These are phyloP conservation scores for Promerops cafer DNA, from an alignment of 2,113 vertebrate genomes.

Conservation along the genomic window DNA sequence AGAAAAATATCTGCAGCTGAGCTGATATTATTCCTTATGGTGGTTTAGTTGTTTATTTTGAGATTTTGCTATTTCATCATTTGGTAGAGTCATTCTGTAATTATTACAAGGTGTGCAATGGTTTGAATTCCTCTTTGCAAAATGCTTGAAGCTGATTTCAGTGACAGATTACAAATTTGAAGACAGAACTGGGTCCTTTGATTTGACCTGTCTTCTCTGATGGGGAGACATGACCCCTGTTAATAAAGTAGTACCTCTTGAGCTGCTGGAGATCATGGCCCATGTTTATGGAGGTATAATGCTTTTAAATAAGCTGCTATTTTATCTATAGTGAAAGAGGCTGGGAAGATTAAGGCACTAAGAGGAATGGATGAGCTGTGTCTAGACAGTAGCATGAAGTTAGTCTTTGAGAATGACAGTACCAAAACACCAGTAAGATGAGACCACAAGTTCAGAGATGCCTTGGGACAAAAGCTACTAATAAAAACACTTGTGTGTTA, in stretches of 20 bases:
- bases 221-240: background rate
- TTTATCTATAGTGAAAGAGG: background rate
- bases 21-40: background rate
- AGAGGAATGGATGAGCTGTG: background rate
- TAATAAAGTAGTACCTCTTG: background rate
- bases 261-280: background rate
- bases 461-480: background rate
- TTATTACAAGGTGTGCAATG: background rate
- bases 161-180: background rate
- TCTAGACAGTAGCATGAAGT: background rate
- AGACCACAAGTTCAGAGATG: background rate
- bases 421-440: background rate
- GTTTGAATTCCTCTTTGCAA: background rate
- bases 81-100: background rate
- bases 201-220: background rate
- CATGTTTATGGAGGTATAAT: background rate
- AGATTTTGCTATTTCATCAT: background rate
- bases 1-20: constrained; percentile 51
- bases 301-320: background rate
- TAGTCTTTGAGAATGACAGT: background rate
- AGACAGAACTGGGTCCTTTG: background rate
- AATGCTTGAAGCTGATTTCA: background rate
- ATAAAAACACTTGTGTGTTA: background rate
- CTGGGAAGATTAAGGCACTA: background rate
- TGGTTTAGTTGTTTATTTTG: background rate